These are phyloP conservation scores for Chunga burmeisteri DNA, from an alignment of 2,113 vertebrate species.

Conservation along the genomic window DNA sequence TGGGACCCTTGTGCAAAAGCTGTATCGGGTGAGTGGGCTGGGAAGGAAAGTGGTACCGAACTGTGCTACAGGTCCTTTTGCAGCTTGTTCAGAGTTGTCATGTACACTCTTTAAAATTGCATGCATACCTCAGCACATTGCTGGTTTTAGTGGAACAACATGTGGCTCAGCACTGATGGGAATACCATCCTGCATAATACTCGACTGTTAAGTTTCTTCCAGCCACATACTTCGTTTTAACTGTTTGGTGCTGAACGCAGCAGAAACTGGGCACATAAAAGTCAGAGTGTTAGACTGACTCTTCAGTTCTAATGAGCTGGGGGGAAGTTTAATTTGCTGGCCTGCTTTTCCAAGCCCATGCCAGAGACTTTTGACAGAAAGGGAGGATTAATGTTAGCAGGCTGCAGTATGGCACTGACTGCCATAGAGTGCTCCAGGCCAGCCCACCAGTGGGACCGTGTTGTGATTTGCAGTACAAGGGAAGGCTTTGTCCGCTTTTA, in stretches of 20 bases:
- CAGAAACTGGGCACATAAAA: not conserved
- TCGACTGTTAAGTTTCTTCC: slow-evolving; percentile 29
- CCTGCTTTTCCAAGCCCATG: slow-evolving; percentile 48
- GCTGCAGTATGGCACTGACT: slow-evolving; percentile 66
- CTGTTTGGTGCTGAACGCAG: slow-evolving; percentile 1
- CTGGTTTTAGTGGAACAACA: slow-evolving; percentile 44
- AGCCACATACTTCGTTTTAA: slow-evolving; percentile 51
- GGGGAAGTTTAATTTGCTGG: slow-evolving; percentile 50
- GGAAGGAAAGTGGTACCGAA: not conserved
- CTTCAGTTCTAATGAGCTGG: slow-evolving; percentile 43
- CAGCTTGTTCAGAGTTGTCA: slow-evolving; percentile 2
- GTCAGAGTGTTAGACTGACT: slow-evolving; percentile 29
- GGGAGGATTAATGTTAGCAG: slow-evolving; percentile 58
- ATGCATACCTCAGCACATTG: slow-evolving; percentile 1
- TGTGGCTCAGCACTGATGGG: slow-evolving; percentile 32
- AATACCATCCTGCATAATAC: slow-evolving; percentile 26
- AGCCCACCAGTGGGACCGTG: slow-evolving; percentile 71
- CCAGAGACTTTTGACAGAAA: slow-evolving; percentile 60
- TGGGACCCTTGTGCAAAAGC: not conserved
- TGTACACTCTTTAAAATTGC: not conserved
- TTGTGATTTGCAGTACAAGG: slow-evolving; percentile 81
- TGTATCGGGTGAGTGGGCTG: not conserved
- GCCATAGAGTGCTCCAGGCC: slow-evolving; percentile 63
- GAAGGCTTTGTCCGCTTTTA: slow-evolving; percentile 82
- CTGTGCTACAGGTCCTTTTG: not conserved